Evolutionary conservation across 2,888 invertebrate species (phyloP), one percentile per base, ranked within the genome.

Genomic region (Drosophila anomalata): DNA sequence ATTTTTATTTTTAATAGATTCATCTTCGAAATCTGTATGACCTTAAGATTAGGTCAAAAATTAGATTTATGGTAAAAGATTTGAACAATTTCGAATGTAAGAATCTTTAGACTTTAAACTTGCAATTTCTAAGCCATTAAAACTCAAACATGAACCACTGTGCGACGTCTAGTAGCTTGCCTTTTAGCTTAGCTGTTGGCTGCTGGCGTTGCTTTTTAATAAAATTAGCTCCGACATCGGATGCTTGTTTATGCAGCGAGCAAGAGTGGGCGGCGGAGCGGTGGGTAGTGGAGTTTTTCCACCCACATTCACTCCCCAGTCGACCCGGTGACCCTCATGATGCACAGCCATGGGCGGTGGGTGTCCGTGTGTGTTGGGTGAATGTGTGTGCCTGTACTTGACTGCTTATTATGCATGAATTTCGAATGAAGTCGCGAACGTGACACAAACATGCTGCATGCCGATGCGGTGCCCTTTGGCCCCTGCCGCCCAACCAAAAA

Each of bases 401-500:
- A 67, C 77, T 82, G 82, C 84, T 82, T 82, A 82, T 82, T 84
- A 82, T 82, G 84, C 82, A 82, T 82, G 82, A 82, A 82, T 82
- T 82, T 79, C 62, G 78, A 81, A 82, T 82, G 84, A 84, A 82
- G 84, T 84, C 81, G 84, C 82, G 84, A 82, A 84, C 82, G 82
- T 82, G 82, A 82, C 82, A 81, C 84, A 84, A 81, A 82, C 84
- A 62, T 65, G 65, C 65, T 47, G 65, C 65, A 65, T 62, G 62
- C 53, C 39, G 47, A 62, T 65, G 65, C 65, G 53, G 31, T 53
- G 53, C 62, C 53, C 62, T 61, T 63, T 47, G 31, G 47, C 47
- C 31, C 24, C 51, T 29, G 11, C 11, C 20, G 8, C 4, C 54
- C 67, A 71, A 67, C 61, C 52, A 24, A 59, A 81, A 81, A 83